These are phyloP conservation scores for Catharus fuscescens DNA, from an alignment of 2,113 vertebrate species.

Conservation along the genomic window DNA sequence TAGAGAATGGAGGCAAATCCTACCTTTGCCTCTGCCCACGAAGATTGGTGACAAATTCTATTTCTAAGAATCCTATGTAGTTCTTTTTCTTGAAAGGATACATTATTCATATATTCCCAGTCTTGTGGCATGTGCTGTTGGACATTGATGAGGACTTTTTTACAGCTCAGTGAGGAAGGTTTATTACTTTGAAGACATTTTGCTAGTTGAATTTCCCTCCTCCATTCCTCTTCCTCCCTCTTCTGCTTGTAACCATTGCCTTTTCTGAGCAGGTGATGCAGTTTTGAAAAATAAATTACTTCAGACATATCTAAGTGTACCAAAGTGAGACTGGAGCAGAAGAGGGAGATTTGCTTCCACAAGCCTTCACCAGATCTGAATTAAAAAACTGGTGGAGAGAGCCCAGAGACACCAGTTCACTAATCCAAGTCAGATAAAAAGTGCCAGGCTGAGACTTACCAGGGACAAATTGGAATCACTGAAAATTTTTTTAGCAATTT, in stretches of 20 bases:
- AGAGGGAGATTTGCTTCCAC: neutral
- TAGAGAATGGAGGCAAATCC: neutral
- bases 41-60: constrained; percentile 10
- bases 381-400: neutral
- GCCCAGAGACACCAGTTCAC: neutral
- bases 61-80: neutral
- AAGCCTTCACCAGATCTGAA: neutral
- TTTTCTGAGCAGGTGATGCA: neutral
- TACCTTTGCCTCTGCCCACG: neutral
- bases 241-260: neutral
- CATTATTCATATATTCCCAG: neutral
- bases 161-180: neutral
- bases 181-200: neutral
- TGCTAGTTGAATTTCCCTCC: neutral
- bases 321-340: neutral
- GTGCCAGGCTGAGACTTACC: neutral
- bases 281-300: neutral
- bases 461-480: neutral
- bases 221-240: neutral
- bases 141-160: neutral
- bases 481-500: neutral
- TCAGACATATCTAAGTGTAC: neutral
- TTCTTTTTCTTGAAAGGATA: neutral
- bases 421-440: neutral
- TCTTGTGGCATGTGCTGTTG: neutral